These are phyloP conservation scores for Crenuchus spilurus DNA, from an alignment of 2,797 vertebrate species.

Conservation along the genomic window DNA sequence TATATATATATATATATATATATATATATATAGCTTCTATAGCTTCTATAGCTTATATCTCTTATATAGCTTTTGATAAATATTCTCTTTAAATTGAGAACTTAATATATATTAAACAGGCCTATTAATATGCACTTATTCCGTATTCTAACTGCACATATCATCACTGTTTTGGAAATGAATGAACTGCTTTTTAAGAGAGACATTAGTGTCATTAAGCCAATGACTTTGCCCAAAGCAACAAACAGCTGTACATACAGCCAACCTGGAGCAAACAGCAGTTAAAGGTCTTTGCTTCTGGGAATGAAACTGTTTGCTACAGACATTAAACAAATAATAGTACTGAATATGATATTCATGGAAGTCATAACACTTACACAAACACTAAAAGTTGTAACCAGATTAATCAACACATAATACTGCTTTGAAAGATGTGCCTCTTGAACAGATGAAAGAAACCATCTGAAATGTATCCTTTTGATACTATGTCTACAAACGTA, in stretches of 20 bases:
- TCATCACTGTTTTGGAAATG: background rate
- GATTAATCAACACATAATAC: background rate
- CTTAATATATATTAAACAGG: too few relatives aligned
- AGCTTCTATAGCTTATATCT: too few relatives aligned
- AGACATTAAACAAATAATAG: background rate
- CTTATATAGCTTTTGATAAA: too few relatives aligned
- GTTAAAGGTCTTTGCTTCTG: background rate
- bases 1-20: too few relatives aligned
- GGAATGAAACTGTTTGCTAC: background rate
- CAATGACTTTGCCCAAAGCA: background rate
- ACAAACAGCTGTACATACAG: background rate
- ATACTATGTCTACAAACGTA: too few relatives aligned
- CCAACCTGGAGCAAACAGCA: background rate
- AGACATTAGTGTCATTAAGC: background rate
- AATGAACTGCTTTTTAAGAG: too few relatives aligned
- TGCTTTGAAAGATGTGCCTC: background rate
- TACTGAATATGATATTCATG: background rate
- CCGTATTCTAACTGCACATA: background rate
- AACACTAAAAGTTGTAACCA: background rate
- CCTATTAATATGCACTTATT: background rate
- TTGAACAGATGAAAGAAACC: background rate
- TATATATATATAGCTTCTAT: too few relatives aligned
- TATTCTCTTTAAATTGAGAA: too few relatives aligned
- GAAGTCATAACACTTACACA: background rate
- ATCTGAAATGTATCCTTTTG: background rate